These are phyloP conservation scores for Podabrus alpinus DNA, from an alignment of 2,888 invertebrate species.

Conservation along the genomic window DNA sequence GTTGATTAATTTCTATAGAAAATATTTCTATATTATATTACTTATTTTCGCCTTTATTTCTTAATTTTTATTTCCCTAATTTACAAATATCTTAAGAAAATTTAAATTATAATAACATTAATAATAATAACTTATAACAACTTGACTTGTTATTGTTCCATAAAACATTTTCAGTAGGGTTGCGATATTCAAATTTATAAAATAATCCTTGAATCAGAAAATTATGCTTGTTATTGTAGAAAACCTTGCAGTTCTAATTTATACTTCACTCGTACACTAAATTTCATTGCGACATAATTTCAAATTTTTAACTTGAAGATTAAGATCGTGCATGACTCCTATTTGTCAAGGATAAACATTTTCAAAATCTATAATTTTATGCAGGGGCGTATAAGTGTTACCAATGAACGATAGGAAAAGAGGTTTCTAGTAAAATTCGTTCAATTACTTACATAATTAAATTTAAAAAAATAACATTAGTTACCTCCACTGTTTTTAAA, in stretches of 20 bases:
- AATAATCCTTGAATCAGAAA: neutral
- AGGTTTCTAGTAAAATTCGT: no score
- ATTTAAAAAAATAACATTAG: no score
- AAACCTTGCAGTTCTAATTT: neutral
- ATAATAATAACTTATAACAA: neutral
- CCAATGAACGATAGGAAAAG: neutral
- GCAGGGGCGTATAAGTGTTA: neutral
- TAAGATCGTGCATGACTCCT: neutral
- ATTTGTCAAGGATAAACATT: neutral
- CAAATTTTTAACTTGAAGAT: neutral
- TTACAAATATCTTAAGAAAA: neutral
- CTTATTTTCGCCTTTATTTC: neutral
- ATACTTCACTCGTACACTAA: neutral
- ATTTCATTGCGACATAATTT: neutral
- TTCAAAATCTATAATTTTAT: neutral
- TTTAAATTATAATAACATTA: neutral
- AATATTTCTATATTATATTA: neutral
- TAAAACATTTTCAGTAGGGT: neutral
- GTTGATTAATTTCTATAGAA: neutral
- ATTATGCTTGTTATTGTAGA: neutral
- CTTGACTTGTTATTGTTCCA: neutral
- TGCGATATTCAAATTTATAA: neutral
- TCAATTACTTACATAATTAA: no score
- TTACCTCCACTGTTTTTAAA: no score
- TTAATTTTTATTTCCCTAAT: neutral